Evolutionary conservation across 2,113 vertebrate species (phyloP), one percentile per base, ranked within the genome.

Genomic region (Nycticebus coucang): DNA sequence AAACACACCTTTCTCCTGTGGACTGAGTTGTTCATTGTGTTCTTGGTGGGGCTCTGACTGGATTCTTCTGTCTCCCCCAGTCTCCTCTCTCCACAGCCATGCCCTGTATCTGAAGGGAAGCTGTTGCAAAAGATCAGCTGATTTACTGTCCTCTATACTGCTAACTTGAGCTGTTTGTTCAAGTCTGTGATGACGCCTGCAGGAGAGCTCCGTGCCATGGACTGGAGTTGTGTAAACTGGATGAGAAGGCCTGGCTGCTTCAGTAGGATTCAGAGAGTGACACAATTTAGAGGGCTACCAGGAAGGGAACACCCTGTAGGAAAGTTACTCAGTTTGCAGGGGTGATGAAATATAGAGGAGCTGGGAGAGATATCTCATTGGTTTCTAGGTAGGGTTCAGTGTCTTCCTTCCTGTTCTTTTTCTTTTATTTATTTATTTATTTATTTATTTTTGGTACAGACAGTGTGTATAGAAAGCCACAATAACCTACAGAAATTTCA

Each of bases 191-290:
- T 55, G 59, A 30, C n/a, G 18, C 8, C 13, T 19, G 7, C 0
- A 0, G 1, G 12, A 74, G 37, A 68, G 9, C 57, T 83, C 45
- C 35, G 2, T 0, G 13, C 22, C 15, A 2, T 1, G 15, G 41
- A 14, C n/a, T 53, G 21, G 26, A 68, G 45, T 18, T 33, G 17
- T 15, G 2, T 14, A 50, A 41, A 45, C 22, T 7, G n/a, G n/a
- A 21, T 26, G 33, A 78, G n/a, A 88, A 81, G 62, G 78, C 35
- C 68, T 45, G 62, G n/a, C 10, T 17, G 26, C 18, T 75, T 7
- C 4, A 26, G 41, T 1, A 12, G 37, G 26, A 78, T 28, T 28
- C 24, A 64, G 62, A 64, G 66, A 55, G 66, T 17, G 19, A n/a
- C 9, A 10, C 18, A 4, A 55, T 12, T 2, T 64, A 45, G 68